A percentile compares a stretch with the other conserved stretches of the same genome.
These are phyloP conservation scores for Hypotaenidia okinawae DNA, from an alignment of 2,797 vertebrate genomes.

Conservation along the genomic window DNA sequence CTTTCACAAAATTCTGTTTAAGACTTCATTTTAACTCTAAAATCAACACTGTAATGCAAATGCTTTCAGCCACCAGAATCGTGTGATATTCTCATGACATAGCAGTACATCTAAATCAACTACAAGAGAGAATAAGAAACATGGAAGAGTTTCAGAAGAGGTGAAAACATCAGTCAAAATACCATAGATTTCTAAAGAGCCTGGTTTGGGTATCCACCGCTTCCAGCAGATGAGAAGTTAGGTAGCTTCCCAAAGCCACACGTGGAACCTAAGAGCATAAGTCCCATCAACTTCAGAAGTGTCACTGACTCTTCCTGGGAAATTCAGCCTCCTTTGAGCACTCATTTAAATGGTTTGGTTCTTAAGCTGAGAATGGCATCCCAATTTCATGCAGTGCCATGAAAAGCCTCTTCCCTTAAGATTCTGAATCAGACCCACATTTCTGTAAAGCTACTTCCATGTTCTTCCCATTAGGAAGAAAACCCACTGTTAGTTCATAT, in stretches of 20 bases:
- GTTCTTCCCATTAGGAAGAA: slow-evolving; percentile 48
- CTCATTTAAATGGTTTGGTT: slow-evolving; percentile 20
- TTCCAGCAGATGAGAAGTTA: slow-evolving; percentile 35
- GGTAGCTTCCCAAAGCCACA: slow-evolving; percentile 48
- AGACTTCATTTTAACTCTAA: not conserved
- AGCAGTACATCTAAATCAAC: not conserved
- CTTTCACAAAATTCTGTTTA: not conserved
- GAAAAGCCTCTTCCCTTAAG: slow-evolving; percentile 40
- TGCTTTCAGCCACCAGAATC: slow-evolving; percentile 52
- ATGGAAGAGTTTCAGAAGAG: slow-evolving; percentile 67
- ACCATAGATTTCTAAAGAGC: not conserved
- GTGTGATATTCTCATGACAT: not conserved
- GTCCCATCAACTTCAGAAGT: not conserved
- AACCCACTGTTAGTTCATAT: not conserved
- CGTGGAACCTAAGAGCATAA: not conserved
- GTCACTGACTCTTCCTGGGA: slow-evolving; percentile 34
- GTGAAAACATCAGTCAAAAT: slow-evolving; percentile 45
- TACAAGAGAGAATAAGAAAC: slow-evolving; percentile 57
- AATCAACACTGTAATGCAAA: slow-evolving; percentile 16
- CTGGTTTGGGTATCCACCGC: slow-evolving; percentile 24
- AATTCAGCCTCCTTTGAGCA: slow-evolving; percentile 46
- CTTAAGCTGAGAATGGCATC: slow-evolving; percentile 57
- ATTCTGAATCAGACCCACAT: slow-evolving; percentile 18
- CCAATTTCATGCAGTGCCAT: slow-evolving; percentile 53
- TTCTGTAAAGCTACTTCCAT: slow-evolving; percentile 66